Evolutionary conservation across 1,140 invertebrate genomes (phyloP), one percentile per base, ranked within the genome.

Genomic region (Caenorhabditis tropicalis): DNA sequence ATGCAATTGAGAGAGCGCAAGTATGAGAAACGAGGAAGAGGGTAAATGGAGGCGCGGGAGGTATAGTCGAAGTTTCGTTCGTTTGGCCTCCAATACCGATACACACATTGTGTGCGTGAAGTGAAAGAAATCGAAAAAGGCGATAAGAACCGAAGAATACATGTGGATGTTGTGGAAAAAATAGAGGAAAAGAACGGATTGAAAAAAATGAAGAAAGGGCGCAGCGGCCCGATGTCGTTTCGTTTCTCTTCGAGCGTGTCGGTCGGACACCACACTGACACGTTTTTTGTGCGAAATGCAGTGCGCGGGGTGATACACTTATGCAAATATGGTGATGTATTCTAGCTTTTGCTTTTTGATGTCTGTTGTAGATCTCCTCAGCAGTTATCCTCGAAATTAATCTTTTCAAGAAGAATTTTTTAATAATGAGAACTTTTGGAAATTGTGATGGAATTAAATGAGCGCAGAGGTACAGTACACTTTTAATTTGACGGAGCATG

Each of bases 191-290:
- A 56, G 21, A 31, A 53, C 16, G 79, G 46, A 81, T 79, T 9
- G 39, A 48, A 49, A 31, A 79, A 51, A 79, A 19, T 29, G 10
- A 15, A 24, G 36, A 79, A 43, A n/a, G 58, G 33, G 58, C 29
- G 58, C 48, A 19, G 53, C 53, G 53, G 10, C 53, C 21, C 10
- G 53, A 56, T 27, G 53, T 7, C 10, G 53, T 56, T 15, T 27
- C 21, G 21, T n/a, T 27, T 56, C 10, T 56, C 53, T 19, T 1
- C 29, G 24, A 24, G 58, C 29, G 58, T 36, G 36, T 43, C 33
- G 65, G 36, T 15, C 29, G 65, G 65, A 46, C n/a, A 46, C 65
- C 36, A 46, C n/a, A 74, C 65, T 74, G 65, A 74, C 65, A 74
- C 65, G 36, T 43, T 74, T 43, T 43, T 74, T 74, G 65, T 74